Evolutionary conservation across 2,113 vertebrate genomes (phyloP).

Genomic region (Parus major): DNA sequence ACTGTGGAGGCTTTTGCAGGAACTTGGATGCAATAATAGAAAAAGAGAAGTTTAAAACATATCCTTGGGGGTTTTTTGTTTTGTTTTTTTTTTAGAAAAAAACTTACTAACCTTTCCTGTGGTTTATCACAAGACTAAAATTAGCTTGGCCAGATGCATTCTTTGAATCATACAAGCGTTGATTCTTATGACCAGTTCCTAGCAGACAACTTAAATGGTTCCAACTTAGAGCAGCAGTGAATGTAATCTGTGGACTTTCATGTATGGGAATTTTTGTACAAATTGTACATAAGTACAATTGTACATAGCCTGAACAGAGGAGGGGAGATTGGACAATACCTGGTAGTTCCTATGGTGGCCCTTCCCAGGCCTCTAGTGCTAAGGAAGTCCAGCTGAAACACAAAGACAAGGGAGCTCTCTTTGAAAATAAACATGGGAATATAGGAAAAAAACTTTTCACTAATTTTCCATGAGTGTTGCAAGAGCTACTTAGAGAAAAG

Average conservation of each 20-base stretch:
- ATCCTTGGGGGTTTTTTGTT: not conserved
- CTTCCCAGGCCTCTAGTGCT: not conserved
- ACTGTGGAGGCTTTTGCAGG: not conserved
- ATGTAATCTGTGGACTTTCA: constrained; percentile 22
- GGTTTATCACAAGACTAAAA: constrained; percentile 30
- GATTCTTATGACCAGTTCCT: not conserved
- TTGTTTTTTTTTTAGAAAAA: not conserved
- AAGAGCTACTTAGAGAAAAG: not conserved
- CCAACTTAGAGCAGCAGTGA: not conserved
- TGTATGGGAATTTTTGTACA: too few relatives aligned
- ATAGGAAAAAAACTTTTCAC: not conserved
- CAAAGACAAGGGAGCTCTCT: not conserved
- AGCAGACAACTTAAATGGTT: constrained; percentile 7
- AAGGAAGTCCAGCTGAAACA: constrained; percentile 29
- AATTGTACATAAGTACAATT: too few relatives aligned
- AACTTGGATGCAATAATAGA: not conserved
- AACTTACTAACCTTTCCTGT: constrained; percentile 24
- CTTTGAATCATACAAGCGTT: not conserved
- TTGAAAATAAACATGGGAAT: constrained; percentile 15
- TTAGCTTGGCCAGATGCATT: not conserved
- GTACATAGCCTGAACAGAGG: constrained; percentile 6
- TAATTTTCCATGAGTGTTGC: not conserved
- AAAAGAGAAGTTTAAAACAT: constrained; percentile 33
- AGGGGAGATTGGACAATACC: constrained; percentile 51
- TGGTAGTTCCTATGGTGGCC: constrained; percentile 45